Base-by-base conservation (phyloP, 2,888 invertebrate species). In the Clanis bilineata region DNA sequence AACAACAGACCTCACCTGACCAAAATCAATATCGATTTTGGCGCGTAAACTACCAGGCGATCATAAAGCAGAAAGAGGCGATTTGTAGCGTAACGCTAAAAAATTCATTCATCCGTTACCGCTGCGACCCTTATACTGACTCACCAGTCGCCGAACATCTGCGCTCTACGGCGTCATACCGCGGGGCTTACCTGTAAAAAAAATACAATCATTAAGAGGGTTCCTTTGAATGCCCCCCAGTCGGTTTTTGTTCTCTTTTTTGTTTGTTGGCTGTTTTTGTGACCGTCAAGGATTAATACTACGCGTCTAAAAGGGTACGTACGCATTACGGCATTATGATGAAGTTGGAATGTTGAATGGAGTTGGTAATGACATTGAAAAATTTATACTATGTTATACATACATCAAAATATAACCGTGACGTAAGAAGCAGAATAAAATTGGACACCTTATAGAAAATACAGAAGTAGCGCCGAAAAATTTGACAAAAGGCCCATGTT, bases 111-210 rank as follows among this genome's bases (percentile, higher is more conserved):
- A 62, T 44, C 58, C 58, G 64, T 59, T 57, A 62, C 25, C 41
- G 39, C 32, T 22, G 43, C 58, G 47, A 59, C 61, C 58, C 65
- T 66, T 63, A 56, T 54, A 59, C 45, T 70, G 71, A 73, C 64
- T 73, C 72, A 72, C 68, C 63, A 73, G 64, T 73, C 72, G 70
- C 68, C 63, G 43, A 38, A 55, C 56, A 56, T 56, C 59, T 59
- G 59, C 54, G 32, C 55, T 7, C 22, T 22, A 39, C 43, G 39
- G 39, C 55, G 55, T 43, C 22, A 58, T 45, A 41, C 9, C n/a
- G 45, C 43, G 57, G 58, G 54, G 43, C 69, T 73, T 73, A 73
- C 72, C 72, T 71, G 72, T 57, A 72, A 72, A 65, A 65, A 70
- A 67, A 51, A 65, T 60, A 61, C 10, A 66, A 62, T 28, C 61